A percentile compares a stretch with the other conserved stretches of the same genome.
These are phyloP conservation scores for Vulpes ferrilata DNA, from an alignment of 2,113 vertebrate genomes.

Conservation along the genomic window DNA sequence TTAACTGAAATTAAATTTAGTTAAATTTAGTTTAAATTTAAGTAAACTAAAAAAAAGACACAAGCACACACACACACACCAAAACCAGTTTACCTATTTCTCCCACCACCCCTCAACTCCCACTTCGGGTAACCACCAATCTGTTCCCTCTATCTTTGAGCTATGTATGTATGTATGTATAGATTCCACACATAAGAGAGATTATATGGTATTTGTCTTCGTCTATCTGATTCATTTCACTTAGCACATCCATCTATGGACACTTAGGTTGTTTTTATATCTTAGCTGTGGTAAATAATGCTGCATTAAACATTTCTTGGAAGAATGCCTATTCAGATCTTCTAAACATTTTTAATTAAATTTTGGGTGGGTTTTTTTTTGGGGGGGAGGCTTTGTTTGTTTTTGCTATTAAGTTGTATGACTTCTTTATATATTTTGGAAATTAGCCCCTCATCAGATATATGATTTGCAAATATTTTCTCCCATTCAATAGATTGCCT, in stretches of 20 bases:
- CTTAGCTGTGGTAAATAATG: neutral
- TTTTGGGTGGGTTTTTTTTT: neutral
- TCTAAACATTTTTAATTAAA: neutral
- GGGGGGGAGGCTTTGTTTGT: too few relatives aligned
- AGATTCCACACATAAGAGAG: neutral
- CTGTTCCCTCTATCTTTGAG: neutral
- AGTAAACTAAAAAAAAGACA: neutral
- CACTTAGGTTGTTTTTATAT: neutral
- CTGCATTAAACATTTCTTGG: neutral
- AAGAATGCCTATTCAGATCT: neutral
- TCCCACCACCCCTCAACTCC: neutral
- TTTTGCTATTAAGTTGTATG: neutral
- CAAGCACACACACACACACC: neutral
- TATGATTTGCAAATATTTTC: neutral
- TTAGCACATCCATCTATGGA: neutral
- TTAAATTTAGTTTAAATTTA: too few relatives aligned
- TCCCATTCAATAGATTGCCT: neutral
- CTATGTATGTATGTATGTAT: neutral
- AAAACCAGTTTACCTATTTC: neutral
- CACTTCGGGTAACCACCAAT: neutral
- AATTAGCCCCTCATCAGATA: neutral
- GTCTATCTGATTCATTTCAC: neutral
- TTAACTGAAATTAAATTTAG: too few relatives aligned
- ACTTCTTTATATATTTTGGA: neutral
- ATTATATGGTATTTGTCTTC: neutral